phyloP scores from a whole-genome alignment of 2,113 vertebrate species.

The Prinia subflava region DNA sequence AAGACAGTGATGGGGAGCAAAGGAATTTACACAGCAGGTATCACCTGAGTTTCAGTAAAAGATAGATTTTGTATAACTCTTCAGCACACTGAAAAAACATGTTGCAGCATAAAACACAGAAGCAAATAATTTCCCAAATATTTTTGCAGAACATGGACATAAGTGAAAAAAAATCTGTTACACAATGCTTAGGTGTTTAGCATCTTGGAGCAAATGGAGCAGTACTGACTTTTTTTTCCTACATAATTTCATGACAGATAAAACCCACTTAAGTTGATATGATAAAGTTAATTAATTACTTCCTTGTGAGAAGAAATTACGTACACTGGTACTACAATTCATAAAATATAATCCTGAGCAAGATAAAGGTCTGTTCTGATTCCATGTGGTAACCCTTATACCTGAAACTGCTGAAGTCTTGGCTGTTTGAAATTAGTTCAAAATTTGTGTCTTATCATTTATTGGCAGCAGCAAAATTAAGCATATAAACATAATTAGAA shows the following conservation, averaged over 20 bases:
- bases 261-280: not conserved
- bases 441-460: not conserved
- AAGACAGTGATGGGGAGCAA: not conserved
- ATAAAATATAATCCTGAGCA: not conserved
- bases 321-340: not conserved
- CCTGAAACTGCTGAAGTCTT: not conserved
- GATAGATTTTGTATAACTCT: not conserved
- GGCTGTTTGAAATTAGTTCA: not conserved
- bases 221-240: not conserved
- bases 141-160: not conserved
- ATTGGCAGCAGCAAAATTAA: not conserved
- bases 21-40: not conserved
- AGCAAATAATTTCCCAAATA: not conserved
- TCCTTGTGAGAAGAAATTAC: not conserved
- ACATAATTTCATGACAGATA: not conserved
- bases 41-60: not conserved
- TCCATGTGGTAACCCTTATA: not conserved
- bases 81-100: not conserved
- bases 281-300: not conserved
- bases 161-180: not conserved
- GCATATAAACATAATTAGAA: not conserved
- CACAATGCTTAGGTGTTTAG: not conserved
- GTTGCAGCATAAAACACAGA: not conserved
- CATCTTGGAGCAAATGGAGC: not conserved
- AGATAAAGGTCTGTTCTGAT: not conserved